These are phyloP conservation scores for Cyprinodon diabolis DNA, from an alignment of 2,797 vertebrate species.

Conservation along the genomic window DNA sequence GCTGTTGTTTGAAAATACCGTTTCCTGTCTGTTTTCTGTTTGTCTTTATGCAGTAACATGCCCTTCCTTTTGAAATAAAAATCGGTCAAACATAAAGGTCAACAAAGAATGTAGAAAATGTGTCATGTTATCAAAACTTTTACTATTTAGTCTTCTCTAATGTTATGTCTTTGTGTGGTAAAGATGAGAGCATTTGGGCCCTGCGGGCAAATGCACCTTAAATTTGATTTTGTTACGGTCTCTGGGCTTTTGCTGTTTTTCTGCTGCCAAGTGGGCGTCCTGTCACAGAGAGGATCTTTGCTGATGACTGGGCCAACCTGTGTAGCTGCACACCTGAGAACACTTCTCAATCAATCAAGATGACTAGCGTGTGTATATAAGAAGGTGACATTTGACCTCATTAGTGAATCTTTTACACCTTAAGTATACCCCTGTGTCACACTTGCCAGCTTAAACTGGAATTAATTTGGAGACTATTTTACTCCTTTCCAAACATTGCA, in stretches of 20 bases:
- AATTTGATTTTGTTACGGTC: too few species aligned
- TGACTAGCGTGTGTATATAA: too few species aligned
- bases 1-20: conserved; percentile 4
- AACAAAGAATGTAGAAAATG: neutral
- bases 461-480: neutral
- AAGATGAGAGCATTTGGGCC: neutral
- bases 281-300: too few species aligned
- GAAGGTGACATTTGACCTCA: too few species aligned
- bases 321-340: too few species aligned
- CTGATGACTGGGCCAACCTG: too few species aligned
- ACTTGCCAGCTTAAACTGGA: neutral
- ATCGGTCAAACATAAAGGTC: neutral
- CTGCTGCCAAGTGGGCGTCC: too few species aligned
- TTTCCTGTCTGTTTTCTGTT: neutral
- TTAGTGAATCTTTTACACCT: too few species aligned
- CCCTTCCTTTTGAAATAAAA: neutral
- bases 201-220: too few species aligned
- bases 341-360: too few species aligned
- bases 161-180: neutral
- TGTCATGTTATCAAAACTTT: neutral
- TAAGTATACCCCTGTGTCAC: neutral
- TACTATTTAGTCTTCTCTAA: neutral
- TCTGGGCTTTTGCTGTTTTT: too few species aligned
- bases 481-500: neutral
- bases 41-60: neutral